Percentiles rank a stretch among this genome's conserved stretches.
phyloP scores from a whole-genome alignment of 2,888 invertebrate genomes.

The Chrysolina americana region DNA sequence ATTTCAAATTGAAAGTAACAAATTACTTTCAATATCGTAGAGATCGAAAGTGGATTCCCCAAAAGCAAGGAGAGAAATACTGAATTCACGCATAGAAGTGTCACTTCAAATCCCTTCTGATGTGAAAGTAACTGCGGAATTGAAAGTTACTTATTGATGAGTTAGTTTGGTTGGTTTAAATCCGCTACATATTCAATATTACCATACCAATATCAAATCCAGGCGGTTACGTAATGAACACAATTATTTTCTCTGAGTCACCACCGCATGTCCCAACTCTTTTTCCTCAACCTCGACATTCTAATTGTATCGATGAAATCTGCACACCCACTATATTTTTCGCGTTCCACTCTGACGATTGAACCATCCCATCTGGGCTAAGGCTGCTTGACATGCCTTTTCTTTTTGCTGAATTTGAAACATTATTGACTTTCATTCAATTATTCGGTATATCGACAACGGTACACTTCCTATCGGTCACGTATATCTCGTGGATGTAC shows the following conservation, averaged over 20 bases:
- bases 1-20: too few relatives aligned
- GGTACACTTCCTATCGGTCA: conserved; percentile 21
- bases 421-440: conserved; percentile 10
- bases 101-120: too few relatives aligned
- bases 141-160: too few relatives aligned
- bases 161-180: neutral
- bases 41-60: too few relatives aligned
- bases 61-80: too few relatives aligned
- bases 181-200: neutral
- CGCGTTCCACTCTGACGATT: conserved; percentile 6
- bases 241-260: conserved; percentile 15
- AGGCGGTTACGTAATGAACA: neutral
- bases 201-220: neutral
- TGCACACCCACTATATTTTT: conserved; percentile 12
- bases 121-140: too few relatives aligned
- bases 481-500: conserved; percentile 8
- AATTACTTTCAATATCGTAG: too few relatives aligned
- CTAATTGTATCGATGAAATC: neutral
- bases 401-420: conserved; percentile 23
- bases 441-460: conserved; percentile 2
- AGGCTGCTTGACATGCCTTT: conserved; percentile 22
- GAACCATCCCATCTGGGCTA: conserved; percentile 14
- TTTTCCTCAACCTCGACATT: conserved; percentile 13
- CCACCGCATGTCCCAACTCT: neutral
- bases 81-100: too few relatives aligned